Evolutionary conservation across 1,140 invertebrate genomes (phyloP).

Genomic region (Drosophila santomea): DNA sequence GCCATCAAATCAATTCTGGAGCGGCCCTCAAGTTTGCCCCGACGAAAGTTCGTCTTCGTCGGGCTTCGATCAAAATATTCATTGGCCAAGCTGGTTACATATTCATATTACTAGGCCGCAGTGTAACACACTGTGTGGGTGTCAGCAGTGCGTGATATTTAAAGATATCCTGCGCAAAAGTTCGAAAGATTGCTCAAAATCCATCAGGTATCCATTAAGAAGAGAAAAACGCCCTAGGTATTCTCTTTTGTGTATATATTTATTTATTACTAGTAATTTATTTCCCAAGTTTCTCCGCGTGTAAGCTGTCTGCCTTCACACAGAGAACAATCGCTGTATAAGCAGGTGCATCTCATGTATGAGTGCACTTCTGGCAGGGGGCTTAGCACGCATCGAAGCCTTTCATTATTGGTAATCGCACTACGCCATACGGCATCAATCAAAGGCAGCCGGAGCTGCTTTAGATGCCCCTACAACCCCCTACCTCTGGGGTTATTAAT

Average conservation of each 20-base stretch:
- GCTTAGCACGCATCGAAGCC: conserved; percentile 30
- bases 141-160: background rate
- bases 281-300: background rate
- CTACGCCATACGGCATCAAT: conserved; percentile 39
- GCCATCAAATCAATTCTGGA: conserved; percentile 34
- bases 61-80: conserved; percentile 47
- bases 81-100: conserved; percentile 36
- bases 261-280: background rate
- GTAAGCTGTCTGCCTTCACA: background rate
- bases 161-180: too few relatives aligned
- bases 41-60: conserved; percentile 33
- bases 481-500: conserved; percentile 63
- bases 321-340: conserved; percentile 16
- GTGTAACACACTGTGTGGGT: background rate
- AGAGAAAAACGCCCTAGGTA: too few relatives aligned
- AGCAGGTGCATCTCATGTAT: conserved; percentile 18
- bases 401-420: conserved; percentile 64
- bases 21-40: conserved; percentile 9
- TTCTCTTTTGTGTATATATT: too few relatives aligned
- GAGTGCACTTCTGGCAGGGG: conserved; percentile 19
- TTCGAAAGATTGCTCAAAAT: background rate
- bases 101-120: conserved; percentile 38
- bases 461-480: conserved; percentile 11
- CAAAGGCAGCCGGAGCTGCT: conserved; percentile 21
- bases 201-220: too few relatives aligned